A percentile compares a stretch with the other conserved stretches of the same genome.
Conservation (phyloP, 37 sponge, comb jelly and placozoan genomes). For the Amphimedon queenslandica region DNA sequence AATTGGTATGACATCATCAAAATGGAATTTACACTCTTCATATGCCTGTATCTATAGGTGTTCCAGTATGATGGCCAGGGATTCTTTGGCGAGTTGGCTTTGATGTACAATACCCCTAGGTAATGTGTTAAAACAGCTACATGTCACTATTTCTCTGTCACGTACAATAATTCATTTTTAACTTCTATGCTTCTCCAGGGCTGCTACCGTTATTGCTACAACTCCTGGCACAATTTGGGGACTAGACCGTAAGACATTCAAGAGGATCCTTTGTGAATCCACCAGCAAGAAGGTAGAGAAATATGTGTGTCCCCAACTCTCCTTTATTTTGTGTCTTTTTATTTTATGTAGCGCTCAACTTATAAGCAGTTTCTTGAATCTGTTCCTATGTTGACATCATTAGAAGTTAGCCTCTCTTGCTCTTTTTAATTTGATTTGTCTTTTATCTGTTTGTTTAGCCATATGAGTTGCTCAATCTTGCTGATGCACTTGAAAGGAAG, state of each 20-base stretch:
- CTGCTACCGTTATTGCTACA: slow-evolving; percentile 85
- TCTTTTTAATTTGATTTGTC: background rate
- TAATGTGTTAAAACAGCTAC: slow-evolving; percentile 10
- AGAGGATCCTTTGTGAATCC: slow-evolving; percentile 76
- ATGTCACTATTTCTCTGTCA: background rate
- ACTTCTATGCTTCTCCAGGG: slow-evolving; percentile 30
- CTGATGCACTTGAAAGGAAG: slow-evolving; percentile 62
- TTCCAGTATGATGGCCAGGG: slow-evolving; percentile 76
- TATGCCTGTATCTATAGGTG: slow-evolving; percentile 49
- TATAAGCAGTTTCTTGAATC: slow-evolving; percentile 82
- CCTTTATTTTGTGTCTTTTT: background rate
- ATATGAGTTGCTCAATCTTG: slow-evolving; percentile 64
- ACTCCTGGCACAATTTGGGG: slow-evolving; percentile 82
- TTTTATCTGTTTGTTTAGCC: slow-evolving; percentile 12
- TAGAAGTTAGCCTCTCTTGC: slow-evolving; percentile 59
- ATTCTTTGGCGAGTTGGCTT: slow-evolving; percentile 93
- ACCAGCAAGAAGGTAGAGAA: slow-evolving; percentile 77
- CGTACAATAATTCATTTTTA: background rate
- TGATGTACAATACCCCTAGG: slow-evolving; percentile 98
- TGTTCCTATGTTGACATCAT: slow-evolving; percentile 78
- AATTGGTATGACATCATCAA: slow-evolving; percentile 28
- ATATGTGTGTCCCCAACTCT: slow-evolving; percentile 1
- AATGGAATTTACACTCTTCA: background rate
- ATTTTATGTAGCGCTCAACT: slow-evolving; percentile 38
- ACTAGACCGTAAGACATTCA: slow-evolving; percentile 82